These are phyloP conservation scores for Nibea albiflora DNA, from an alignment of 2,113 vertebrate species.

Conservation along the genomic window DNA sequence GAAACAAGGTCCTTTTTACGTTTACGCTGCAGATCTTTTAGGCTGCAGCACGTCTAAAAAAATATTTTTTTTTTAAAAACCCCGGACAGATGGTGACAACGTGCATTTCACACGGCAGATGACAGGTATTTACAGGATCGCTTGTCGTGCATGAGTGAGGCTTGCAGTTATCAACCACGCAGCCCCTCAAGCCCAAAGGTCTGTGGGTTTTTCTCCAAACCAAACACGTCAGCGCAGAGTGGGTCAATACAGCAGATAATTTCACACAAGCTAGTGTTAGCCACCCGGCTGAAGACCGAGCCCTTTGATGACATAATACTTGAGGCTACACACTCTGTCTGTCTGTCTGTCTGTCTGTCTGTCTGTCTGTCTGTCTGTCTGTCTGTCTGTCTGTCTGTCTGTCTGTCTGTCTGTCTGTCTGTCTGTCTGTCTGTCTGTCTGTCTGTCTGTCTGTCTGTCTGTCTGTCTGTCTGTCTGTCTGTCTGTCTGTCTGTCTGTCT, in stretches of 20 bases:
- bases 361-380: too few species aligned
- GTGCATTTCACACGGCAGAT: conserved; percentile 30
- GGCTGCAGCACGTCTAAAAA: not conserved
- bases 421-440: too few species aligned
- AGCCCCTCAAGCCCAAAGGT: conserved; percentile 22
- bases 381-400: too few species aligned
- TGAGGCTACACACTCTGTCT: not conserved
- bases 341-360: too few species aligned
- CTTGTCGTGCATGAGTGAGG: conserved; percentile 31
- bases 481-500: too few species aligned
- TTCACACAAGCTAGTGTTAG: not conserved
- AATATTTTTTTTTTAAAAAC: too few species aligned
- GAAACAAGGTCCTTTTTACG: not conserved
- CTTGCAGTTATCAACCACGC: conserved; percentile 1
- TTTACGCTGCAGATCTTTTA: not conserved
- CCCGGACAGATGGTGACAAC: conserved; percentile 36
- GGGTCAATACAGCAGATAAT: conserved; percentile 21
- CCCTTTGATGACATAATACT: not conserved
- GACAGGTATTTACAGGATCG: conserved; percentile 22
- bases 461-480: too few species aligned
- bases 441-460: too few species aligned
- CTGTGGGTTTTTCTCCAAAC: conserved; percentile 13
- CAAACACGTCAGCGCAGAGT: conserved; percentile 23
- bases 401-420: too few species aligned
- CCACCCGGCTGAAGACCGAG: not conserved